Evolutionary conservation across 1,140 invertebrate species (phyloP), one percentile per base, ranked within the genome.

Genomic region (Agrypnia vestita): DNA sequence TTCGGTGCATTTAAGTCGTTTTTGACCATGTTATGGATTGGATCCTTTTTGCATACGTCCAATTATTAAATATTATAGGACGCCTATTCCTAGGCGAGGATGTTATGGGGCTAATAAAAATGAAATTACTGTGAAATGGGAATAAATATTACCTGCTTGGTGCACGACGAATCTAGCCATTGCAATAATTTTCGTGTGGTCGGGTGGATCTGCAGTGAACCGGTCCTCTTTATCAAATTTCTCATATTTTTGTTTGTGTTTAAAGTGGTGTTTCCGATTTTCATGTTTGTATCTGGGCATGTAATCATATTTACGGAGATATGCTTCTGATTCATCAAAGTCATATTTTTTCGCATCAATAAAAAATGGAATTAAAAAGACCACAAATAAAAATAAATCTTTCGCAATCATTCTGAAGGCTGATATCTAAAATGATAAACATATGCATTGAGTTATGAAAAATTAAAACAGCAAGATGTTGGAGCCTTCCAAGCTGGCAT

Each of bases 131-230:
- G 25, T 35, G 25, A 35, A 35, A n/a, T 25, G 15, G 47, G n/a
- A 13, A 62, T 21, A 46, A 53, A 15, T 12, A 9, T 77, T 75
- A 83, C 82, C 79, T 17, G 80, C 74, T 76, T 79, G 49, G 51
- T 83, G 82, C 3, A 83, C 73, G 6, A 81, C 80, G 73, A 53
- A 83, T 74, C 82, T 69, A 6, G 82, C 79, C 82, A 83, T 83
- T 25, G 79, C 79, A 15, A 83, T 79, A 64, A 17, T 35, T 25
- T 76, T 78, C 11, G 47, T 83, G 35, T 83, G 80, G 56, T 83
- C 79, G 0, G 82, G 82, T 15, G 82, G 82, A 43, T 7, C 11
- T 19, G 55, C 25, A 10, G 19, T 56, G 21, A 47, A 44, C 8
- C 19, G 13, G 11, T 69, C 10, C n/a, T 69, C 19, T 8, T 43